Evolutionary conservation across 2,113 vertebrate species (phyloP).

Genomic region (Macheiramphus alcinus): DNA sequence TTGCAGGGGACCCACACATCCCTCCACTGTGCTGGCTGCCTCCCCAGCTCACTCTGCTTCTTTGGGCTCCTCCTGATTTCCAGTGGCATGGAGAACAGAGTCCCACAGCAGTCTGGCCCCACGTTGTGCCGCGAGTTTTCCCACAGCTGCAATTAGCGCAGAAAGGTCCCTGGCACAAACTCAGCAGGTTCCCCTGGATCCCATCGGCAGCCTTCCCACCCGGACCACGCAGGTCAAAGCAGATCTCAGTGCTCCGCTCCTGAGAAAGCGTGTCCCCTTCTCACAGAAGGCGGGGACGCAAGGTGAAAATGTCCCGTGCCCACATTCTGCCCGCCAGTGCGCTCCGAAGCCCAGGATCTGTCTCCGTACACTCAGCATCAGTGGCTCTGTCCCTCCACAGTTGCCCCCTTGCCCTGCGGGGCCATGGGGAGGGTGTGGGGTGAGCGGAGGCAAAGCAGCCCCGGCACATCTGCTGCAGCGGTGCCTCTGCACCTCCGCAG

Average conservation of each 20-base stretch:
- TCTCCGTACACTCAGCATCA: fast-evolving
- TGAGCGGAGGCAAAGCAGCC: neutral
- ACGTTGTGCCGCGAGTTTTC: fast-evolving
- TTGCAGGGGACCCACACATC: neutral
- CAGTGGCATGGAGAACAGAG: neutral
- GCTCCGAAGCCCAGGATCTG: fast-evolving
- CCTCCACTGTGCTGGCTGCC: neutral
- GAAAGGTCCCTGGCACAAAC: neutral
- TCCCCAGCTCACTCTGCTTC: neutral
- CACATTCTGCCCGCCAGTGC: fast-evolving
- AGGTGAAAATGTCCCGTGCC: neutral
- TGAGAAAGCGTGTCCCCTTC: neutral
- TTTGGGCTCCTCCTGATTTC: neutral
- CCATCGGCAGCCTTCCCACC: neutral
- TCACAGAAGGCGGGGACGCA: neutral
- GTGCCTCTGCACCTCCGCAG: neutral
- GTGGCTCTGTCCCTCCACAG: neutral
- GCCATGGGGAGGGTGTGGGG: neutral
- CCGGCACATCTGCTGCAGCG: fast-evolving
- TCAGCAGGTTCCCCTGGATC: neutral
- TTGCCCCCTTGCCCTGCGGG: fast-evolving
- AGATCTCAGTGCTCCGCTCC: neutral
- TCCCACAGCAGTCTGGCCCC: neutral
- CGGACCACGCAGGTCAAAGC: fast-evolving
- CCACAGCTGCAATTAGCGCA: too few relatives aligned